Evolutionary conservation across 2,113 vertebrate genomes (phyloP).

Genomic region (Syngnathus floridae): DNA sequence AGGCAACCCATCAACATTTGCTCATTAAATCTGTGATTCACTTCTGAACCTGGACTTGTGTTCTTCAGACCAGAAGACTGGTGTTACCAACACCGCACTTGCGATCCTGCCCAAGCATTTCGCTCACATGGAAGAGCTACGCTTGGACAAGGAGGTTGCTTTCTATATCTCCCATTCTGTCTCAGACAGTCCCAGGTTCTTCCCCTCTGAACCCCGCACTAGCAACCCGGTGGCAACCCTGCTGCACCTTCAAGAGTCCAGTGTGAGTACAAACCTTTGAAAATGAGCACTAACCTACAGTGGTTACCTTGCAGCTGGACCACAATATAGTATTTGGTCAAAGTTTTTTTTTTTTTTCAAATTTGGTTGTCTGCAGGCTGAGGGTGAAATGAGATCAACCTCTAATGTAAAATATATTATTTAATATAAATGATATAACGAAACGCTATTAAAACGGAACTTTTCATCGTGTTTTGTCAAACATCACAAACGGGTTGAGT

Average conservation of each 20-base stretch:
- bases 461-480: no score
- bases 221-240: slow-evolving; percentile 65
- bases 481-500: no score
- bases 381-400: no score
- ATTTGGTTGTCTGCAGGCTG: background rate
- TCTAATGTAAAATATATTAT: no score
- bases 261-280: slow-evolving; percentile 49
- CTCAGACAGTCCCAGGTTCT: background rate
- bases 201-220: slow-evolving; percentile 45
- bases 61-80: slow-evolving; percentile 38
- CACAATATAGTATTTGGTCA: background rate
- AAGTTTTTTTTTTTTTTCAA: background rate
- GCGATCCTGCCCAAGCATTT: slow-evolving; percentile 50
- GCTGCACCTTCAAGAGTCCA: slow-evolving; percentile 59
- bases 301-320: background rate
- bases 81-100: slow-evolving; percentile 19
- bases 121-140: slow-evolving; percentile 54
- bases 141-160: slow-evolving; percentile 70
- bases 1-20: background rate
- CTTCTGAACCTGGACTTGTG: background rate
- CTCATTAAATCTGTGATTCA: background rate
- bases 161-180: slow-evolving; percentile 48
- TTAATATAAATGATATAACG: no score
- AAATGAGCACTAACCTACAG: background rate
- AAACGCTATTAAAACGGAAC: no score